Base-by-base conservation (phyloP, 2,888 invertebrate genomes). In the Callyntrura guangdongensis region DNA sequence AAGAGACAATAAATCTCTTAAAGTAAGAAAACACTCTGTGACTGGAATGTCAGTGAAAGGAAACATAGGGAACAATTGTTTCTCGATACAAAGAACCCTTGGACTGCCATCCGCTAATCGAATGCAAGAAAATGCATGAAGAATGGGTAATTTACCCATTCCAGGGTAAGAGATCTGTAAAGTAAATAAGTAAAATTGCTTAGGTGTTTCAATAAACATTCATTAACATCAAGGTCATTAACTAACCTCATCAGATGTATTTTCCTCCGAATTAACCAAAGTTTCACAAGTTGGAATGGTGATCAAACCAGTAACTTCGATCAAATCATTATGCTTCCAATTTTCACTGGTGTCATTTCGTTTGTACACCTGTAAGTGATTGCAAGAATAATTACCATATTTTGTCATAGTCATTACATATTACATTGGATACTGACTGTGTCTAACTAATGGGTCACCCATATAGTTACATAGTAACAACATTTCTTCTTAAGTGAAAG, bases 41-140 rank as follows among this genome's bases (percentile, higher is more conserved):
- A 79, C 22, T 8, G 17, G n/a, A 17, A 81, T 25, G n/a, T 81
- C 25, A 0, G 36, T 9, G 5, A 36, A 6, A 12, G 20, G n/a
- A 45, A 67, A 79, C 11, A 49, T 2, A 5, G 90, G 90, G 72
- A 82, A 72, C 9, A 81, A 6, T 64, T 86, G 86, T 8, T 20
- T 49, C 8, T 86, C 82, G 0, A 90, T 12, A 17, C 45, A 27
- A 2, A 61, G 86, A 25, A 90, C 20, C 0, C 25, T 47, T 12
- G 86, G 90, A 72, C 61, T 72, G 0, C 90, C 90, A 36, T 86
- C 56, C 0, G 74, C 86, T 22, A 90, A 47, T 6, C 59, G 61
- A 8, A 90, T 0, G 14, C 27, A 56, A 0, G 90, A 90, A 20
- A 90, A 90, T 0, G 82, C 90, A 47, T 79, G 86, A n/a, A 86